Base-by-base conservation (phyloP, 2,888 invertebrate genomes). In the Pollenia amentaria region DNA sequence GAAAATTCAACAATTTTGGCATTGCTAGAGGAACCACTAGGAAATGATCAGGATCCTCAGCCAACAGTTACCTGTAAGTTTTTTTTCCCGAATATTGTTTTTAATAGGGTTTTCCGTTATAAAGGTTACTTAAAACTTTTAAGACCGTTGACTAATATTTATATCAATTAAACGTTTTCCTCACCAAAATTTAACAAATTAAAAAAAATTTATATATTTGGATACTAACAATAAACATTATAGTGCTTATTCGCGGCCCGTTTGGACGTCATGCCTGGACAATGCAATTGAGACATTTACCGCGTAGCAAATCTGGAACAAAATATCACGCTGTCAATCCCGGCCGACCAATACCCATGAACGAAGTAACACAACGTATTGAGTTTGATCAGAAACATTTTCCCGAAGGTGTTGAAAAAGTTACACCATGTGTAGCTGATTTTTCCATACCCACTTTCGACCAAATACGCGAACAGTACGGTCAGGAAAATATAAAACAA, bases 221-320 rank as follows among this genome's bases (percentile, higher is more conserved):
- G 3, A 42, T 18, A 29, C 29, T 29, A 29, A 6, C 29, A 29
- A 42, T 53, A 70, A 55, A 55, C n/a, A 6, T 70, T 86, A 53
- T 96, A 92, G 96, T 98, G 75, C 94, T 99, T 76, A 96, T 99
- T 87, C 95, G 99, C 2, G 97, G 98, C 80, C 97, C 98, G 0
- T 99, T 98, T 94, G 99, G 99, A 0, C 96, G 99, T 7, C 97
- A 98, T 94, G 98, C 98, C 21, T 99, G 99, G 99, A 97, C 97
- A 10, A 95, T 98, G 95, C 96, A 97, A 91, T 94, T 97, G 77
- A 95, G 98, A 53, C 98, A 98, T 92, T 94, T 98, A 84, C 98
- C 99, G 0, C 95, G 98, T 53, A 96, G 96, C 91, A 96, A 97
- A 90, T 96, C 95, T 3, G 96, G 97, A 11, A 94, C 95, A 0